These are phyloP conservation scores for Pemphigus obesinymphae DNA, from an alignment of 1,140 invertebrate genomes.

Conservation along the genomic window DNA sequence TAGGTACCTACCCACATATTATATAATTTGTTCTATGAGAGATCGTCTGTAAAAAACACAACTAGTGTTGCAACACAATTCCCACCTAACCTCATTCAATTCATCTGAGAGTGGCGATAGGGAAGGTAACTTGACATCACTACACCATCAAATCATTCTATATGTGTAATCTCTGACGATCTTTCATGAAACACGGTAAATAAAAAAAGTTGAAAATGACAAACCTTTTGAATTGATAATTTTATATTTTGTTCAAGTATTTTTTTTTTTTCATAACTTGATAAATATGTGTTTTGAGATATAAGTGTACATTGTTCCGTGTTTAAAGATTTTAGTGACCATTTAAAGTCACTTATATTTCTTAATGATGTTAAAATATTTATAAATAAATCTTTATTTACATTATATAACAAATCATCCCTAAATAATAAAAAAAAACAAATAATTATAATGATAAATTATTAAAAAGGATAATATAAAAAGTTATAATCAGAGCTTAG, in stretches of 20 bases:
- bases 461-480: too few species aligned
- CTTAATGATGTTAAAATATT: conserved; percentile 16
- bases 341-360: not conserved
- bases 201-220: not conserved
- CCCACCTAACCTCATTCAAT: not conserved
- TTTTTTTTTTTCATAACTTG: not conserved
- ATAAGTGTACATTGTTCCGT: not conserved
- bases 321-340: not conserved
- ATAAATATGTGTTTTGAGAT: not conserved
- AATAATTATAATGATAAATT: too few species aligned
- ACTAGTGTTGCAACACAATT: too few species aligned
- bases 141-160: too few species aligned
- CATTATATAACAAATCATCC: not conserved
- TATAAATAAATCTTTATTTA: not conserved
- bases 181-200: too few species aligned
- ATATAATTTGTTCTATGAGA: too few species aligned
- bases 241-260: conserved; percentile 17
- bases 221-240: not conserved
- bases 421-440: too few species aligned
- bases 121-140: too few species aligned
- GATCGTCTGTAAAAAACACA: too few species aligned
- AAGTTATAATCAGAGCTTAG: too few species aligned
- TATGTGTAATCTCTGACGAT: too few species aligned
- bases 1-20: too few species aligned
- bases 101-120: not conserved